A percentile compares a stretch with the other conserved stretches of the same genome.
phyloP scores from a whole-genome alignment of 1,140 invertebrate genomes.

The Heliconius hewitsoni region DNA sequence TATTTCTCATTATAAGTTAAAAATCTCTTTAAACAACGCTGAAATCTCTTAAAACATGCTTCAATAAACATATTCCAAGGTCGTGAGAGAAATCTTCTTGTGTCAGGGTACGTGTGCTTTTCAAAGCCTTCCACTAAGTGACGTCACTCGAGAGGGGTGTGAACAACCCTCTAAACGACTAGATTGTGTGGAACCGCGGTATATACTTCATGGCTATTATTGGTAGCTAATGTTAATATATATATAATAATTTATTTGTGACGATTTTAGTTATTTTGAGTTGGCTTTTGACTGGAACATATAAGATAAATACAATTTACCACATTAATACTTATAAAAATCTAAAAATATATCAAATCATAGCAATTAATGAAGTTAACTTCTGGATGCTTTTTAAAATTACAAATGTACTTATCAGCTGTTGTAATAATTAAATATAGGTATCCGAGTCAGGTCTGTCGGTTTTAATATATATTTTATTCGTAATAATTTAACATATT shows the following conservation, averaged over 20 bases:
- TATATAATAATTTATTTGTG: background rate
- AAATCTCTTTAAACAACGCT: background rate
- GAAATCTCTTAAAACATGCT: slow-evolving; percentile 24
- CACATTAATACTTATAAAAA: no score
- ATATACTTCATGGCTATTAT: slow-evolving; percentile 4
- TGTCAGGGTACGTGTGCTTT: slow-evolving; percentile 23
- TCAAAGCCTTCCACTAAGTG: slow-evolving; percentile 34
- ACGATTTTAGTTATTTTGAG: background rate
- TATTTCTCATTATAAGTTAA: background rate
- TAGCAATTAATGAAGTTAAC: no score
- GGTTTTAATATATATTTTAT: no score
- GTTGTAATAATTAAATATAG: no score
- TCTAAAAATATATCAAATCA: no score
- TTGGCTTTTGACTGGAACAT: background rate
- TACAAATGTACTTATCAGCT: no score
- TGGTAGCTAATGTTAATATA: slow-evolving; percentile 6
- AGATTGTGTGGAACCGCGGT: slow-evolving; percentile 18
- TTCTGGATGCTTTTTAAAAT: no score
- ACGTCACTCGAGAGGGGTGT: slow-evolving; percentile 32
- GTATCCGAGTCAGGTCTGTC: no score
- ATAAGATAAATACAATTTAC: background rate
- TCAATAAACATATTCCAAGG: slow-evolving; percentile 27
- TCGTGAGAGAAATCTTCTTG: slow-evolving; percentile 23
- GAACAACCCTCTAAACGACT: slow-evolving; percentile 31
- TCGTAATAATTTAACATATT: no score